phyloP scores from a whole-genome alignment of 1,140 invertebrate species.

The Ladona fulva region DNA sequence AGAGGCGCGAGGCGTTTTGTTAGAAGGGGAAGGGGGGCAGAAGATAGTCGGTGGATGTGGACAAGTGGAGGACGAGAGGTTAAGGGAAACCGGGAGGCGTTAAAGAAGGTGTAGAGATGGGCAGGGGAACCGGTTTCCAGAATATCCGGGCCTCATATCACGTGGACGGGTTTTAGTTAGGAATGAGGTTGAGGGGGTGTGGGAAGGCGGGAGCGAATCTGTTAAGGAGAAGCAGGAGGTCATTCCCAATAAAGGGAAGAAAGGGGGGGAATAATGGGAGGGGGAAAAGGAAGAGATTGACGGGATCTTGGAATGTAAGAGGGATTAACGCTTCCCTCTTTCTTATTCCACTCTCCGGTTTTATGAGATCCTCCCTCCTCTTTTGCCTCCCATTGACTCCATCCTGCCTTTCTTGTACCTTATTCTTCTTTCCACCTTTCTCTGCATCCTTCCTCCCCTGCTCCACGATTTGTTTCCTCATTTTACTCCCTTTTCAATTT shows the following conservation, averaged over 20 bases:
- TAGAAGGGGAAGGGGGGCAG: neutral
- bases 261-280: neutral
- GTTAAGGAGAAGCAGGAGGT: neutral
- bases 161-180: neutral
- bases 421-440: no score
- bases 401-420: no score
- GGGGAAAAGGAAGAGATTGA: neutral
- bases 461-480: no score
- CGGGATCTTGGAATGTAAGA: no score
- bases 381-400: no score
- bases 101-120: constrained; percentile 1
- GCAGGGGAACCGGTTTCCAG: constrained; percentile 1
- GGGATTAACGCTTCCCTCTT: no score
- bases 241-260: constrained; percentile 5
- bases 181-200: neutral
- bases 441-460: no score
- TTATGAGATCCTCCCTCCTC: no score
- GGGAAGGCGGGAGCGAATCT: neutral
- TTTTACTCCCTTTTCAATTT: no score
- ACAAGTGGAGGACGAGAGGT: neutral
- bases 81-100: constrained; percentile 4
- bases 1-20: no score
- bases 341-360: no score
- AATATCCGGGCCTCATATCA: constrained; percentile 4
- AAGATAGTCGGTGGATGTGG: neutral